A percentile compares a stretch with the other conserved stretches of the same genome.
Evolutionary conservation across 1,140 invertebrate genomes (phyloP).

Genomic region (Drosophila lowei): DNA sequence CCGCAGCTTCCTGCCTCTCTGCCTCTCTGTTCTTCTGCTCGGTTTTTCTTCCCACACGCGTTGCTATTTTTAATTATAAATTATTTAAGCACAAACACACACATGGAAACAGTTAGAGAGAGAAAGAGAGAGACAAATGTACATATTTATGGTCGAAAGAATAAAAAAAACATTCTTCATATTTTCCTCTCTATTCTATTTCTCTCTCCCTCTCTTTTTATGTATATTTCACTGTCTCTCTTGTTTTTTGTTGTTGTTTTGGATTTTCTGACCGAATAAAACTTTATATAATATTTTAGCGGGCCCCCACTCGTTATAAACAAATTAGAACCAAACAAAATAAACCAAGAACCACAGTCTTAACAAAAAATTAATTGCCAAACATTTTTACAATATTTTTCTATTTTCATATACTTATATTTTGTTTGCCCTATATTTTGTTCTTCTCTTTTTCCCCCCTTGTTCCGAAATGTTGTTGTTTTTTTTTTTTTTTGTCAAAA

Average conservation of each 20-base stretch:
- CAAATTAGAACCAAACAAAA: constrained; percentile 19
- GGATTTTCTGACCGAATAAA: neutral
- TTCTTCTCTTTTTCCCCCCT: constrained; percentile 2
- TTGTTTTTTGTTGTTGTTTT: neutral
- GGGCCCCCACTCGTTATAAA: constrained; percentile 19
- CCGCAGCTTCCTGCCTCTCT: constrained; percentile 9
- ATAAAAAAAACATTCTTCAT: constrained; percentile 30
- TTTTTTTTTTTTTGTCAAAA: constrained; percentile 10
- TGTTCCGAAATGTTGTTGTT: constrained; percentile 2
- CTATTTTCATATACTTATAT: neutral
- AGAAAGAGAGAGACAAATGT: neutral
- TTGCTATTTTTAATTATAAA: constrained; percentile 78
- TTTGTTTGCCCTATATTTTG: too few relatives aligned
- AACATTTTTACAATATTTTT: constrained; percentile 51
- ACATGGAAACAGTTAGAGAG: constrained; percentile 4
- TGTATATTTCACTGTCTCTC: neutral
- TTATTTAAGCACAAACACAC: constrained; percentile 57
- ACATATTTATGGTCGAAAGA: constrained; percentile 25
- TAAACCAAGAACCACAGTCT: neutral
- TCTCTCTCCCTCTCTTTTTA: neutral
- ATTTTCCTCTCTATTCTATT: constrained; percentile 13
- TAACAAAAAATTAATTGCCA: constrained; percentile 53
- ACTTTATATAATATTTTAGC: constrained; percentile 48
- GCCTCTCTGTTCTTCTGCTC: neutral
- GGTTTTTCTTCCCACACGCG: constrained; percentile 60